Evolutionary conservation across 2,113 vertebrate species (phyloP), one percentile per base, ranked within the genome.

Genomic region (Accipiter virgatus): DNA sequence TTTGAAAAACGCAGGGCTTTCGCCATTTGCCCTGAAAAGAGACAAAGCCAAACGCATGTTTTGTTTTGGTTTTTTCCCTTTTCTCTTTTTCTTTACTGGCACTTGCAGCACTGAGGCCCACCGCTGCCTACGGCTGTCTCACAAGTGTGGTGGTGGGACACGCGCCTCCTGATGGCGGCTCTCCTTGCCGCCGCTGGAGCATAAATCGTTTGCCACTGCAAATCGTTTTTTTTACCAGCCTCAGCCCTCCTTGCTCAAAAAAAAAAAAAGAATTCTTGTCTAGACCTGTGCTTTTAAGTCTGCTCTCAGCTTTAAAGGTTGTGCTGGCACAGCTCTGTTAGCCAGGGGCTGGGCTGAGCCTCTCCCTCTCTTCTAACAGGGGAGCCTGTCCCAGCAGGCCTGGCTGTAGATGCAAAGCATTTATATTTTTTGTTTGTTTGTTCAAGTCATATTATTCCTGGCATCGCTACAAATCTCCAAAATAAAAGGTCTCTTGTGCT

Each of bases 381-480:
- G 68, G 42, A 85, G 56, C 96, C 81, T 95, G 96, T 94, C 81
- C 90, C 48, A 26, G 94, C 96, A 96, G 79, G 96, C 70, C 94
- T 16, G 10, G 73, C 90, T 23, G 19, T 17, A 63, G 73, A 55
- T 85, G 84, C 38, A 36, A 34, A 84, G 61, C 45, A 4, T 45
- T 90, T 27, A 61, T 52, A 53, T 55, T 89, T 87, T 40, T 15
- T 94, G 82, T 90, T 94, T 95, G 81, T 95, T 97, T 95, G 73
- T 48, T 87, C 65, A 50, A 66, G 42, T 59, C 26, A 16, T 88
- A 59, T 96, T 91, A 45, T 84, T 91, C 65, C 84, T 95, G 96
- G 96, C 95, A 50, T 19, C 0, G 50, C 31, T 77, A 23, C 95
- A 89, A 11, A 68, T 31, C 34, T 61, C 50, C 31, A 12, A 16